These are phyloP conservation scores for Sycophila texana DNA, from an alignment of 2,888 invertebrate species.

Conservation along the genomic window DNA sequence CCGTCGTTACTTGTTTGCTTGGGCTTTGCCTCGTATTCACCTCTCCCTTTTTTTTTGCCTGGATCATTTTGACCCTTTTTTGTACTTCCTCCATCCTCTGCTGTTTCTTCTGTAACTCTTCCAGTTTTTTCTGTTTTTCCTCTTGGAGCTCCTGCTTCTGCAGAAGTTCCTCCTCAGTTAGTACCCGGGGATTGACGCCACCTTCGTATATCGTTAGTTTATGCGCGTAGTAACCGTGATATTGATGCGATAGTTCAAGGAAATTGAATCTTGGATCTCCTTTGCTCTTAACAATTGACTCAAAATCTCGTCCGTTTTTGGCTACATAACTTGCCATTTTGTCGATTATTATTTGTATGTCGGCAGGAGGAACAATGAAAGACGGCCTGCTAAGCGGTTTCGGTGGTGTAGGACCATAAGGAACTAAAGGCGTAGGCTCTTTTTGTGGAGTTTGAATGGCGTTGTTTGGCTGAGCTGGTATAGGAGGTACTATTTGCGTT, in stretches of 20 bases:
- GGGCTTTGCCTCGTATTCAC: slow-evolving; percentile 65
- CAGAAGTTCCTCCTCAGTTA: slow-evolving; percentile 72
- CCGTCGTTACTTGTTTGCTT: slow-evolving; percentile 76
- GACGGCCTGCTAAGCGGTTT: slow-evolving; percentile 75
- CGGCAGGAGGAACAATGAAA: slow-evolving; percentile 85
- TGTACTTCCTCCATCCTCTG: slow-evolving; percentile 75
- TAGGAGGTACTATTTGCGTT: slow-evolving; percentile 49
- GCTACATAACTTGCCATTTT: slow-evolving; percentile 98
- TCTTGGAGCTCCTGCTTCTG: slow-evolving; percentile 72
- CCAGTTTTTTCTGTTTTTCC: slow-evolving; percentile 72
- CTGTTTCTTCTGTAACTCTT: slow-evolving; percentile 71
- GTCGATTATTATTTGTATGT: slow-evolving; percentile 91
- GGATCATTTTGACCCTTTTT: slow-evolving; percentile 71
- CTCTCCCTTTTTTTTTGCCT: slow-evolving; percentile 72
- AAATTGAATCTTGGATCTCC: slow-evolving; percentile 93
- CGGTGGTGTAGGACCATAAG: slow-evolving; percentile 69
- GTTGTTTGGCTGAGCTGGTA: slow-evolving; percentile 44
- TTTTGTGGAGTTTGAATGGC: slow-evolving; percentile 57
- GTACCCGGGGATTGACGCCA: slow-evolving; percentile 69
- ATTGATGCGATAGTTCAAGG: slow-evolving; percentile 85
- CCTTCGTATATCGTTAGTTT: slow-evolving; percentile 78
- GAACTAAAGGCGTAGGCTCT: slow-evolving; percentile 68
- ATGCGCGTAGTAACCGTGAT: slow-evolving; percentile 88
- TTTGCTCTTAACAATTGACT: slow-evolving; percentile 89
- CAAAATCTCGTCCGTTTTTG: slow-evolving; percentile 95